Percentiles rank a stretch among this genome's conserved stretches.
These are phyloP conservation scores for Momotus momota DNA, from an alignment of 2,797 vertebrate species.

Conservation along the genomic window DNA sequence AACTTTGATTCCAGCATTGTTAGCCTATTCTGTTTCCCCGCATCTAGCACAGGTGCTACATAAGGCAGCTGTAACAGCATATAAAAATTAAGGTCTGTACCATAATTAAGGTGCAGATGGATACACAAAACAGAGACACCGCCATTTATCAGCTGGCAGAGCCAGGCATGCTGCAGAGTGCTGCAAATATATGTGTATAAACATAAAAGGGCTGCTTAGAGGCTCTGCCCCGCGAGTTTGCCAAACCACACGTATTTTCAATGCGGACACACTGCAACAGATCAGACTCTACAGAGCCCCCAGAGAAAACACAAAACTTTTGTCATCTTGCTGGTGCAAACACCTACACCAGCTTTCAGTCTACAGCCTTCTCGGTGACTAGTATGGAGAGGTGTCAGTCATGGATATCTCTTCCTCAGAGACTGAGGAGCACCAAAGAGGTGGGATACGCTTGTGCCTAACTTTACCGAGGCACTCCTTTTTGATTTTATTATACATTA, in stretches of 20 bases:
- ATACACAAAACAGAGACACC: neutral
- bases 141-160: neutral
- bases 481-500: neutral
- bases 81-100: neutral
- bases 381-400: neutral
- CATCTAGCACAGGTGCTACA: neutral
- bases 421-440: neutral
- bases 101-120: fast-evolving
- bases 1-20: neutral
- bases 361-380: neutral
- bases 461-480: neutral
- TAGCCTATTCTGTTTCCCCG: fast-evolving
- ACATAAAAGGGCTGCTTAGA: neutral
- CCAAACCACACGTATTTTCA: neutral
- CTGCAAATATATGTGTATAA: neutral
- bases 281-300: neutral
- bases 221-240: neutral
- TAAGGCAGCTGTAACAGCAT: neutral
- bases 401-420: neutral
- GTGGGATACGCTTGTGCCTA: neutral
- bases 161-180: neutral
- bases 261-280: fast-evolving
- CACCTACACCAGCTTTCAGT: neutral
- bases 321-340: neutral
- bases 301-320: neutral